phyloP scores from a whole-genome alignment of 2,797 vertebrate genomes.

The Smutsia gigantea region DNA sequence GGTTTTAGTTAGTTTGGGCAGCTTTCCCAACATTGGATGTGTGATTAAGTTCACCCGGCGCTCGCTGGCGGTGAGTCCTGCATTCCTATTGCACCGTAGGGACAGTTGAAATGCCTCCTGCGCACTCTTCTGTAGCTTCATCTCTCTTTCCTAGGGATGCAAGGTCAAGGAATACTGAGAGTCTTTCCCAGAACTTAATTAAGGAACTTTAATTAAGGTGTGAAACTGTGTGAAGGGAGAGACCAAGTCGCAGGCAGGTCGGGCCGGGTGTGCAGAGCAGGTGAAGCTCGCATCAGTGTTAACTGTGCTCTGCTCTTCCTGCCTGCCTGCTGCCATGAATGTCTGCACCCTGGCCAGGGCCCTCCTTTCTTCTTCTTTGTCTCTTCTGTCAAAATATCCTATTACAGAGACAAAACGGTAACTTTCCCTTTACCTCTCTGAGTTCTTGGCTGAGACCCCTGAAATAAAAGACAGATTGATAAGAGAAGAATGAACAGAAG shows the following conservation, averaged over 20 bases:
- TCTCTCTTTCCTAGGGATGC: background rate
- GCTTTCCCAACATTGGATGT: background rate
- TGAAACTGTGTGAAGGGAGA: background rate
- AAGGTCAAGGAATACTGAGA: background rate
- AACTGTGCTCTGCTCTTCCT: background rate
- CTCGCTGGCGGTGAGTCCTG: background rate
- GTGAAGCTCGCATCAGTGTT: background rate
- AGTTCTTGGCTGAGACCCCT: background rate
- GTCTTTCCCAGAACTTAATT: background rate
- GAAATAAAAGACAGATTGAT: background rate
- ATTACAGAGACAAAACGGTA: background rate
- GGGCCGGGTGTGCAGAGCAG: background rate
- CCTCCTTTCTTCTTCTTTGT: background rate
- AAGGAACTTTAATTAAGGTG: background rate
- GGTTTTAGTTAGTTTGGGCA: background rate
- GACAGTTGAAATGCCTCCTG: background rate
- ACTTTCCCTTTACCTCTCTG: background rate
- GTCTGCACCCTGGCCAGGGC: background rate
- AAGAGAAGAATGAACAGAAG: background rate
- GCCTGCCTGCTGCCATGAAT: too few species aligned
- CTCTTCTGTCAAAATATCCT: background rate
- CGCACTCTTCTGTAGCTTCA: background rate
- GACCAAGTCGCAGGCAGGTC: background rate
- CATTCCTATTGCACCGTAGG: background rate
- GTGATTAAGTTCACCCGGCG: rapidly evolving